Evolutionary conservation across 2,888 invertebrate genomes (phyloP).

Genomic region (Meteorus cinctellus): DNA sequence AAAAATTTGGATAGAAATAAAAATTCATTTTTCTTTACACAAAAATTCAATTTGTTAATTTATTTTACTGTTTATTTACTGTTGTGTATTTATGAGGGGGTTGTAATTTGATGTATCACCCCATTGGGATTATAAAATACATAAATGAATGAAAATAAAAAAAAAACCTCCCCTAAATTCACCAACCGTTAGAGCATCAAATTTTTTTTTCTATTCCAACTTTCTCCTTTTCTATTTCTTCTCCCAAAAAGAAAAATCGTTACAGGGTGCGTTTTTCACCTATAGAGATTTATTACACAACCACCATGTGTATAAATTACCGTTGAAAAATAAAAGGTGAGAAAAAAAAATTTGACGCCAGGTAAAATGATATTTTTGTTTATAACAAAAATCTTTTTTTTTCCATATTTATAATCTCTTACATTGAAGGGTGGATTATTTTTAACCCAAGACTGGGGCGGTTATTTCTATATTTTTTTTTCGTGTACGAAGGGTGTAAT

Average conservation of each 20-base stretch:
- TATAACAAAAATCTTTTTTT: slow-evolving; percentile 3
- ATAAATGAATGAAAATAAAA: slow-evolving; percentile 53
- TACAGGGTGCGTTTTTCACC: slow-evolving; percentile 51
- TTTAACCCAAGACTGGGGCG: neutral
- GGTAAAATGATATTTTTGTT: slow-evolving; percentile 20
- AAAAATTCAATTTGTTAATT: neutral
- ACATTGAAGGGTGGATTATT: neutral
- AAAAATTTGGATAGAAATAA: too few species aligned
- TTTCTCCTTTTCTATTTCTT: slow-evolving; percentile 33
- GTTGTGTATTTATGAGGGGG: slow-evolving; percentile 37
- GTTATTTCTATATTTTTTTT: neutral
- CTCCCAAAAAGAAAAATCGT: slow-evolving; percentile 55
- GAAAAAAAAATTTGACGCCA: neutral
- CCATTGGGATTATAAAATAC: slow-evolving; percentile 48
- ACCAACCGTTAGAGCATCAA: slow-evolving; percentile 44
- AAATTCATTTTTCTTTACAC: neutral
- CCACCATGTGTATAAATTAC: neutral
- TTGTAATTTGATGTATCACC: slow-evolving; percentile 34
- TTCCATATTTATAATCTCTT: neutral
- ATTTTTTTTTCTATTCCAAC: slow-evolving; percentile 22
- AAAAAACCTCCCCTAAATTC: slow-evolving; percentile 37
- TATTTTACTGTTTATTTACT: neutral
- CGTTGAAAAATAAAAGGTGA: neutral
- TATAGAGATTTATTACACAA: slow-evolving; percentile 11
- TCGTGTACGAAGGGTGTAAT: slow-evolving; percentile 26